phyloP scores from a whole-genome alignment of 1,140 invertebrate genomes.

The Lineus longissimus region DNA sequence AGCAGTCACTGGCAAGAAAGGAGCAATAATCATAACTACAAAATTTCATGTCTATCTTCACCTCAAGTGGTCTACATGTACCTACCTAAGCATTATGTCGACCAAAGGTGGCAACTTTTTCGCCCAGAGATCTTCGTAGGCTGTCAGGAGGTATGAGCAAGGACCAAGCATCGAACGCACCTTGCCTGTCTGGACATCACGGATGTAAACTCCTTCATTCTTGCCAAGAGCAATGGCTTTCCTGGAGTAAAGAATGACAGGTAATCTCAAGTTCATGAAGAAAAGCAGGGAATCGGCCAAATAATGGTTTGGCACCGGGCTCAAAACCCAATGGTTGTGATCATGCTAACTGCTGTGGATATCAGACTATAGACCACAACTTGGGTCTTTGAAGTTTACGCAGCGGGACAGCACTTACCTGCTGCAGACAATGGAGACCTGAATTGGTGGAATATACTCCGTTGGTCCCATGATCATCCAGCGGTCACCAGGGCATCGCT shows the following conservation, averaged over 20 bases:
- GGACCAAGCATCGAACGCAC: conserved; percentile 40
- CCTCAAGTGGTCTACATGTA: neutral
- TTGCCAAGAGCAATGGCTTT: conserved; percentile 55
- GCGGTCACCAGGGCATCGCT: conserved; percentile 48
- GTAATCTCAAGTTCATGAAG: too few relatives aligned
- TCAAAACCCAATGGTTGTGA: too few relatives aligned
- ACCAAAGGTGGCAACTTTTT: conserved; percentile 49
- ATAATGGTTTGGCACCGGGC: neutral
- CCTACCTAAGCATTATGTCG: conserved; percentile 43
- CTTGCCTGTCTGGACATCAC: conserved; percentile 52
- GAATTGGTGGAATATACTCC: conserved; percentile 55
- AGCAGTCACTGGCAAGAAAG: too few relatives aligned
- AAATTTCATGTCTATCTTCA: too few relatives aligned
- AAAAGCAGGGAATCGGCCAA: too few relatives aligned
- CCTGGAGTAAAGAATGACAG: conserved; percentile 31
- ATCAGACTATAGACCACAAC: too few relatives aligned
- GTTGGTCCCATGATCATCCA: conserved; percentile 56
- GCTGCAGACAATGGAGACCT: conserved; percentile 52
- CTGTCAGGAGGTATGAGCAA: conserved; percentile 54
- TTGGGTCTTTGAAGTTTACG: too few relatives aligned
- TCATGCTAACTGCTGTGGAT: too few relatives aligned
- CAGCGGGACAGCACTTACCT: conserved; percentile 34
- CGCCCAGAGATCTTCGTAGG: conserved; percentile 56
- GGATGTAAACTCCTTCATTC: conserved; percentile 58
- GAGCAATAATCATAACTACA: too few relatives aligned